Base-by-base conservation (phyloP, 2,797 vertebrate species). In the Tenualosa ilisha region DNA sequence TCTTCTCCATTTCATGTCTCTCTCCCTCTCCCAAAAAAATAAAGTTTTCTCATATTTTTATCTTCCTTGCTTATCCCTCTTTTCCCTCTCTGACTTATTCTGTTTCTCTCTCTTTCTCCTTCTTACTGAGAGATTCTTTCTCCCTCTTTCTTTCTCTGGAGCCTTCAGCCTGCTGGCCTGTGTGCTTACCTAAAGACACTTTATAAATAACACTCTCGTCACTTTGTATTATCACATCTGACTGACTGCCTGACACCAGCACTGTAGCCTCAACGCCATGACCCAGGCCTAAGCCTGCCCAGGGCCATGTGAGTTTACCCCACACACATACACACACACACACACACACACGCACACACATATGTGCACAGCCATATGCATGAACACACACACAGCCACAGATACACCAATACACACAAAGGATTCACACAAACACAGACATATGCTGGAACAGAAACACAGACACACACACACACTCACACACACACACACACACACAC, bases 151-250 rank as follows among this genome's bases (percentile, higher is more conserved):
- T 15, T 54, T n/a, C 72, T 17, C 53, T 26, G 20, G 50, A 59
- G 53, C 24, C 40, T 11, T 61, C 6, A 61, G 59, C 59, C 59
- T 51, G 50, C 1, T 17, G 50, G 24, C 79, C 11, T 0, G 82
- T 79, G 59, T 86, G 79, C 84, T 68, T 40, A 95, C 95, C 95
- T 97, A 96, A 95, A 95, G 92, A 87, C 88, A 91, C 94, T 94
- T 96, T 96, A 97, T 96, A 96, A 96, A 97, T 96, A 97, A 96
- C 94, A 89, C 93, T 95, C 96, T 94, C 93, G 95, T 96, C 94
- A 92, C 95, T 95, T 93, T 94, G 94, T 95, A 97, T 93, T 96
- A 97, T 95, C 94, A 93, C 94, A 93, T 97, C 95, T 95, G 96
- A 96, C 95, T 96, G 96, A 96, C 92, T 94, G 95, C 94, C 92